Base-by-base conservation (phyloP, 2,888 invertebrate species). In the Cantharis rufa region DNA sequence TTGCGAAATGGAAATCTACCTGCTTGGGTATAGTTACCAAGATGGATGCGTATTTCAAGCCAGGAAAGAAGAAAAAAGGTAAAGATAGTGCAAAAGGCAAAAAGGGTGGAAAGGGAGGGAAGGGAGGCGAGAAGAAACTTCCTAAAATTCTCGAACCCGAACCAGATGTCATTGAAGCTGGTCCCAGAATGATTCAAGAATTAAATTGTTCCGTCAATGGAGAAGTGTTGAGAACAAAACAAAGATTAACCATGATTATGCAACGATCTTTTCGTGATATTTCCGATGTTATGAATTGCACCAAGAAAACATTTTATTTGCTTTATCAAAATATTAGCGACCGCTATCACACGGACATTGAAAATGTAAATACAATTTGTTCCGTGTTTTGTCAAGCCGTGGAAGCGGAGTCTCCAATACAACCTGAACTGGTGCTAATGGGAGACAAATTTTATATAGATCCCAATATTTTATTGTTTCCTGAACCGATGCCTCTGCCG, bases 141-240 rank as follows among this genome's bases (percentile, higher is more conserved):
- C 81, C 81, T 2, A 75, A 78, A 73, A 79, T 79, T 71, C 76
- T 68, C 11, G 82, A 80, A 71, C 82, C 82, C 4, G 76, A 73
- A 3, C 70, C 75, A 1, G 81, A 82, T 9, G 83, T 86, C 1
- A 84, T 84, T 75, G 82, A 85, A 71, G 82, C 82, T 81, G 72
- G 89, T 87, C 83, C 88, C 85, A 84, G 84, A 84, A 64, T 91
- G 81, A 84, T 91, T 15, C 89, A 90, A 21, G 92, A 93, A 85
- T 93, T 92, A 91, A 86, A 87, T 15, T 89, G 89, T 84, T 92
- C 90, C 10, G 84, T 91, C 4, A 88, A 89, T 73, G 92, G 91
- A 21, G 93, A 93, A 87, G 88, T 89, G 82, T 88, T 87, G 75
- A 87, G 93, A 79, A 88, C 89, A 1, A 87, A 85, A 68, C 82